A percentile compares a stretch with the other conserved stretches of the same genome.
phyloP scores from a whole-genome alignment of 2,888 invertebrate species.

The Drosophila peninsularis region DNA sequence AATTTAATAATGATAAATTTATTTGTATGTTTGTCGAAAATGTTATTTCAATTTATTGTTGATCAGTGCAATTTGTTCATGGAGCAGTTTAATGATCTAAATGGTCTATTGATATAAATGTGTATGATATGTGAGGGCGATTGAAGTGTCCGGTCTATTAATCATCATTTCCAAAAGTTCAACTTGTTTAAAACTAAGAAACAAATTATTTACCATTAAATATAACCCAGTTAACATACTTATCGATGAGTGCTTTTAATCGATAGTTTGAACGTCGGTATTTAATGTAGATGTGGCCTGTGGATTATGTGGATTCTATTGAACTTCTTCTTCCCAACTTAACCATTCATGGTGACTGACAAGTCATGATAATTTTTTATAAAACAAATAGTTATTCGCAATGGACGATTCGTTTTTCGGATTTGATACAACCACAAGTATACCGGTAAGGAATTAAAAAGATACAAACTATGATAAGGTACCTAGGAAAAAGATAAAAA shows the following conservation, averaged over 20 bases:
- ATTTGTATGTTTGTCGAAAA: background rate
- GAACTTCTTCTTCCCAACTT: constrained; percentile 50
- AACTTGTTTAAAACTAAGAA: background rate
- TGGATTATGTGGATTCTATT: constrained; percentile 52
- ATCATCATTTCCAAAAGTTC: background rate
- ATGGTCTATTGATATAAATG: background rate
- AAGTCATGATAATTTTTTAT: constrained; percentile 89
- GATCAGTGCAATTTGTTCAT: background rate
- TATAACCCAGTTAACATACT: background rate
- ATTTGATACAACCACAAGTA: constrained; percentile 88
- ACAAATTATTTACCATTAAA: background rate
- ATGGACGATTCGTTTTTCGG: constrained; percentile 96
- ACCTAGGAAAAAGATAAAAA: background rate
- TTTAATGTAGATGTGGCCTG: constrained; percentile 53
- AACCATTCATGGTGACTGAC: constrained; percentile 86
- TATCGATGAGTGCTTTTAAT: constrained; percentile 23
- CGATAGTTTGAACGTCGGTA: constrained; percentile 30
- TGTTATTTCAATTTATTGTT: background rate
- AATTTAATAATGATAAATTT: constrained; percentile 15
- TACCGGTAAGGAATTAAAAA: constrained; percentile 87
- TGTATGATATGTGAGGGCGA: background rate
- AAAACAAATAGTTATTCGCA: constrained; percentile 86
- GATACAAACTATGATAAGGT: background rate
- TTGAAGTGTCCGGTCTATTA: background rate
- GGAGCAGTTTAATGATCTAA: background rate